A percentile compares a stretch with the other conserved stretches of the same genome.
Conservation (phyloP, 2,888 invertebrate species). For the Nowickia ferox region DNA sequence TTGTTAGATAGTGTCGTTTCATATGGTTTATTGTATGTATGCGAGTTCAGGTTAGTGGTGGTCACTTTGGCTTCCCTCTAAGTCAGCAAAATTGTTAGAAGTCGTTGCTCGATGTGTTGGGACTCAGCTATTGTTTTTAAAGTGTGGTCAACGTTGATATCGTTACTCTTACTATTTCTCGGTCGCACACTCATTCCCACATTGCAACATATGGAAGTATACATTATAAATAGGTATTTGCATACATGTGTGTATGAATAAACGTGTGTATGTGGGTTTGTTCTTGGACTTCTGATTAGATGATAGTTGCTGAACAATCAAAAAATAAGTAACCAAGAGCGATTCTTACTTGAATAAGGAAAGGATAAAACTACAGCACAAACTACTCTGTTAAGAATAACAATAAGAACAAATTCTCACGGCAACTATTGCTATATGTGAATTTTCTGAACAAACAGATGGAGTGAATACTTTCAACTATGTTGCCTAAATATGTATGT, state of each 20-base stretch:
- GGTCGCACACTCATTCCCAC: background rate
- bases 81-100: constrained; percentile 58
- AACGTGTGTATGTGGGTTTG: background rate
- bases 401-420: constrained; percentile 58
- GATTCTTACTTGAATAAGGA: constrained; percentile 36
- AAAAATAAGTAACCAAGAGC: constrained; percentile 52
- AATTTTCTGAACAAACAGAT: constrained; percentile 57
- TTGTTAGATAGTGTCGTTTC: constrained; percentile 15
- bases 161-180: constrained; percentile 40
- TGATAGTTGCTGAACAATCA: constrained; percentile 62
- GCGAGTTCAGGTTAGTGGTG: constrained; percentile 47
- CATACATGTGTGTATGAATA: constrained; percentile 10
- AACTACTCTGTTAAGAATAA: constrained; percentile 11
- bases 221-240: constrained; percentile 29
- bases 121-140: constrained; percentile 68
- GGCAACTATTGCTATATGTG: constrained; percentile 60
- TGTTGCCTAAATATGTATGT: background rate
- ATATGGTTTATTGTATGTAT: constrained; percentile 13
- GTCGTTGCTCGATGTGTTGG: constrained; percentile 65
- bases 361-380: constrained; percentile 37
- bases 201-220: background rate
- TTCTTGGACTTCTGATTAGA: constrained; percentile 45
- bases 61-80: constrained; percentile 62
- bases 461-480: constrained; percentile 32
- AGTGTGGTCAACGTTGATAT: constrained; percentile 70